Conservation (phyloP, 2,797 vertebrate species). For the Malacoraja senta region DNA sequence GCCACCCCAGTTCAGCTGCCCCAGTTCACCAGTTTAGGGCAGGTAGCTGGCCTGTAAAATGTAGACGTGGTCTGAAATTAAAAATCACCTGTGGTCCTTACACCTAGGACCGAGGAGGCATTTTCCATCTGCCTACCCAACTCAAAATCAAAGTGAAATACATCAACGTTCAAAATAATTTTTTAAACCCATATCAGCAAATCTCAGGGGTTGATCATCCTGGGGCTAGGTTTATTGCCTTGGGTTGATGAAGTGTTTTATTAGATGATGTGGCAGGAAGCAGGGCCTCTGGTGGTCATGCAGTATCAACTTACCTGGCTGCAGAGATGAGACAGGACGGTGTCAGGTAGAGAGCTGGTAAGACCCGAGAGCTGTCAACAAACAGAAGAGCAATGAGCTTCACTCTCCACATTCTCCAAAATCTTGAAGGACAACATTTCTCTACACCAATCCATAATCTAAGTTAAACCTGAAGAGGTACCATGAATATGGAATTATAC, state of each 20-base stretch:
- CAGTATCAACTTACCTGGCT: slow-evolving; percentile 74
- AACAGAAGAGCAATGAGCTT: slow-evolving; percentile 25
- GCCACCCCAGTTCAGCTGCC: no score
- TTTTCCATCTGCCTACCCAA: background rate
- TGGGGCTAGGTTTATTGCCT: background rate
- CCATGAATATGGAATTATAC: background rate
- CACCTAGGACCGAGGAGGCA: background rate
- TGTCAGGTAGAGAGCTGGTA: slow-evolving; percentile 80
- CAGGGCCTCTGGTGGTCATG: background rate
- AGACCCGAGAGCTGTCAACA: slow-evolving; percentile 75
- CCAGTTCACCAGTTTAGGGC: background rate
- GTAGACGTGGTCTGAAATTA: background rate
- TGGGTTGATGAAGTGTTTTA: background rate
- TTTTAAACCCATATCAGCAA: background rate
- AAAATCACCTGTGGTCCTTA: background rate
- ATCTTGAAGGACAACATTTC: background rate
- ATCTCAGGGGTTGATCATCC: background rate
- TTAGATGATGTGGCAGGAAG: background rate
- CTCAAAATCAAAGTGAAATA: background rate
- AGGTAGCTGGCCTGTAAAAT: background rate
- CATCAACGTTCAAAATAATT: background rate
- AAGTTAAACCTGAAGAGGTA: background rate
- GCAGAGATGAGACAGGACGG: slow-evolving; percentile 85
- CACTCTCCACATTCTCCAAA: background rate
- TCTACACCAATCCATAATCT: background rate